Evolutionary conservation across 2,888 invertebrate species (phyloP), one percentile per base, ranked within the genome.

Genomic region (Drosophila meridiana): DNA sequence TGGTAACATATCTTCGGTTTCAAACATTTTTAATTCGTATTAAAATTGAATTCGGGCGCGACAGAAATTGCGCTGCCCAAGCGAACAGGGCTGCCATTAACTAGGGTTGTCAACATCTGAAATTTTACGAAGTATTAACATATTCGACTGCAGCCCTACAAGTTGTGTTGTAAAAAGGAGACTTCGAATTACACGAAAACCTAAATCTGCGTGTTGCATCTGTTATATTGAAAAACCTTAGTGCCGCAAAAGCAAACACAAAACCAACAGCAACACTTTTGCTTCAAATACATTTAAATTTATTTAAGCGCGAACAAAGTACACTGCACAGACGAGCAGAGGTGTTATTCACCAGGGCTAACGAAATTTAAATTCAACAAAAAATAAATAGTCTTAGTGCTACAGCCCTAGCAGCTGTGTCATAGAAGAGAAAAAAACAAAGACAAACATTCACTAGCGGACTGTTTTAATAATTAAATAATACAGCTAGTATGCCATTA

Each of bases 1-100:
- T 0, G 92, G 92, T 64, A 92, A 32, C 87, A 92, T 89, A 57
- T 92, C 92, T 64, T 93, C 92, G 1, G 91, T 92, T 78, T 92
- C 92, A 75, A 88, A 92, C 92, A 92, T 92, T 58, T 68, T 72
- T 1, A 48, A 47, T 9, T 47, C 32, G 20, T 50, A 42, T 30
- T 59, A 40, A 78, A 85, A 65, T 86, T 86, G 50, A 90, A 86
- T 73, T 77, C 45, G 45, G 48, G 88, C 90, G 85, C 71, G 63
- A 60, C 45, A 40, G 8, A 38, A 42, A 42, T 56, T 52, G 40
- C 30, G 70, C 61, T 45, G 52, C 47, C 50, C 48, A 66, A 72
- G 69, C 66, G 60, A 58, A 42, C 69, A 63, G 62, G 32, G 55
- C 4, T 69, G 55, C 40, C 59, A 43, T 53, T 9, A 30, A 30